phyloP scores from a whole-genome alignment of 1,140 invertebrate genomes.

The Drosophila orosa region DNA sequence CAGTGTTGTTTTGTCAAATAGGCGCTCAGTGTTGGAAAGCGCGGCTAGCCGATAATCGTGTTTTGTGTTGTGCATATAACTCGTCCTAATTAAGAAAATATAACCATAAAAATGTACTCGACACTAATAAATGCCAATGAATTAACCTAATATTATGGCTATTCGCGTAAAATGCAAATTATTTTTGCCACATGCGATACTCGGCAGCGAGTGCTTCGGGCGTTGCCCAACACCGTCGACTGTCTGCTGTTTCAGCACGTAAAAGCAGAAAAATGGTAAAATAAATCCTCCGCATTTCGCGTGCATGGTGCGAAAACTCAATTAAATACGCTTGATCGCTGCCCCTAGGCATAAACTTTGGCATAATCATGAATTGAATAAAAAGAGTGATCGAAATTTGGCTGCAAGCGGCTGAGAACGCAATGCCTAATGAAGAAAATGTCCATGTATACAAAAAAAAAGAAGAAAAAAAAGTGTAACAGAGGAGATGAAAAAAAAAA shows the following conservation, averaged over 20 bases:
- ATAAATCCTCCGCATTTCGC: conserved; percentile 26
- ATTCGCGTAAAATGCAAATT: neutral
- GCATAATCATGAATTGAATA: neutral
- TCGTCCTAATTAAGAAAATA: neutral
- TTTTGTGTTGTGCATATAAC: conserved; percentile 45
- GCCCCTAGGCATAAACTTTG: conserved; percentile 12
- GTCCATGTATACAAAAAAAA: conserved; percentile 30
- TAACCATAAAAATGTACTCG: too few species aligned
- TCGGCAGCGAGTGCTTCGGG: conserved; percentile 10
- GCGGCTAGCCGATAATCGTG: conserved; percentile 53
- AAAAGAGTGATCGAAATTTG: neutral
- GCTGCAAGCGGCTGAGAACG: neutral
- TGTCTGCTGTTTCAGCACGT: conserved; percentile 54
- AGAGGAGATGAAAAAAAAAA: conserved; percentile 15
- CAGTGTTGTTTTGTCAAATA: conserved; percentile 44
- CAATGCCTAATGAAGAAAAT: conserved; percentile 18
- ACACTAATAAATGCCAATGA: neutral
- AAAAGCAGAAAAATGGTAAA: conserved; percentile 55
- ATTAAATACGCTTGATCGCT: neutral
- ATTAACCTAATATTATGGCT: neutral
- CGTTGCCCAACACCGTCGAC: conserved; percentile 40
- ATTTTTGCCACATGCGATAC: conserved; percentile 40
- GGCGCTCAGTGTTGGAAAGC: conserved; percentile 48
- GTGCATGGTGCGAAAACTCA: conserved; percentile 12
- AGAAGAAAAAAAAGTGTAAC: conserved; percentile 13